Conservation (phyloP, 2,113 vertebrate species). For the Mesembrinibis cayennensis region DNA sequence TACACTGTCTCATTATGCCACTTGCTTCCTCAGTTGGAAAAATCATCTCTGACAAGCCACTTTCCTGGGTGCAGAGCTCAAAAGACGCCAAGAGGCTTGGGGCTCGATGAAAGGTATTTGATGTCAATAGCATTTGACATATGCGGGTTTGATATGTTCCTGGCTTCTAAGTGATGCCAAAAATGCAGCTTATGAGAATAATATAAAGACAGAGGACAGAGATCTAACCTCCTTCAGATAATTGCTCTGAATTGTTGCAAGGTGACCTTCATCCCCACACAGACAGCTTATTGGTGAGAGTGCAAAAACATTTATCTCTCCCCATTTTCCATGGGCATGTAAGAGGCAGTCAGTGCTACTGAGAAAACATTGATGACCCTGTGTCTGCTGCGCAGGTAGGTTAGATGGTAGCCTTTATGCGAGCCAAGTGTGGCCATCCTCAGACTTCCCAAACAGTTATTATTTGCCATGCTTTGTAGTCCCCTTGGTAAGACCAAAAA, state of each 20-base stretch:
- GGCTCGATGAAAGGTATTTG: constrained; percentile 77
- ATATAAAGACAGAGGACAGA: constrained; percentile 70
- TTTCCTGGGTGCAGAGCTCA: constrained; percentile 73
- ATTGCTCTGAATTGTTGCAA: constrained; percentile 74
- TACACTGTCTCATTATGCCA: constrained; percentile 75
- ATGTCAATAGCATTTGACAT: constrained; percentile 79
- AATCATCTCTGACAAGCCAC: constrained; percentile 85
- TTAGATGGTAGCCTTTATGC: not conserved
- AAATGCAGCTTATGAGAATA: constrained; percentile 72
- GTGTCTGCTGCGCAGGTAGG: not conserved
- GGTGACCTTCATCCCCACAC: constrained; percentile 79
- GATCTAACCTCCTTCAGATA: constrained; percentile 68
- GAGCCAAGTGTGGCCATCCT: not conserved
- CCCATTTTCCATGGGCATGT: not conserved
- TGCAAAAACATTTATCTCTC: not conserved
- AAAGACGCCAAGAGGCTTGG: constrained; percentile 62
- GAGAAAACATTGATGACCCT: not conserved
- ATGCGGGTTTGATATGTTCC: constrained; percentile 76
- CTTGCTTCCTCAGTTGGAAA: constrained; percentile 71
- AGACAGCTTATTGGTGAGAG: constrained; percentile 24
- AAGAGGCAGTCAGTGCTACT: not conserved
- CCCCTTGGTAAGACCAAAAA: not conserved
- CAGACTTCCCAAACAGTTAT: not conserved
- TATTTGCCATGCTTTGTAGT: not conserved
- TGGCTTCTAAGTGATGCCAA: constrained; percentile 67